Percentiles rank a stretch among this genome's conserved stretches.
Evolutionary conservation across 2,797 vertebrate species (phyloP).

Genomic region (Mareca strepera): DNA sequence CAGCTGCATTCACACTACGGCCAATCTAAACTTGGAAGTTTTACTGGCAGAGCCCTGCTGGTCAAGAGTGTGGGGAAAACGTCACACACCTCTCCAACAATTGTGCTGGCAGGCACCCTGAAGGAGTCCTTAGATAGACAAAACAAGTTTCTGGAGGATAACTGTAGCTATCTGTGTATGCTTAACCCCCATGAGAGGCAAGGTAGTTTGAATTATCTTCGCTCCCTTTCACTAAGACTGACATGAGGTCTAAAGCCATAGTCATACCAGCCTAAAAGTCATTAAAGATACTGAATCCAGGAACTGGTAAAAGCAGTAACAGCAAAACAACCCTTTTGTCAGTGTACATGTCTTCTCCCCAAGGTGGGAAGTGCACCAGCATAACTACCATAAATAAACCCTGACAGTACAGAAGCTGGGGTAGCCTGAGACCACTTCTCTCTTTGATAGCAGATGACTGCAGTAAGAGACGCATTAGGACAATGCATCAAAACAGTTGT

Average conservation of each 20-base stretch:
- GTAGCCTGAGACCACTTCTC: neutral
- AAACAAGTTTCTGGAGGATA: constrained; percentile 25
- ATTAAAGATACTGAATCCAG: neutral
- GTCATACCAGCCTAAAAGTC: neutral
- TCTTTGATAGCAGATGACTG: neutral
- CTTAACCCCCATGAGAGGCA: neutral
- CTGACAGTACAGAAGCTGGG: neutral
- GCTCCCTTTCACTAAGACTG: neutral
- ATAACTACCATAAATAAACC: neutral
- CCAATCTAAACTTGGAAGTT: constrained; percentile 42
- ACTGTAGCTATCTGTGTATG: neutral
- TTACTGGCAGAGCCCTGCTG: constrained; percentile 10
- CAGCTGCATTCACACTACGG: neutral
- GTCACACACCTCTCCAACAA: neutral
- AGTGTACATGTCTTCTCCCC: neutral
- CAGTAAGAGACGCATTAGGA: neutral
- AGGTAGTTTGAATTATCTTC: neutral
- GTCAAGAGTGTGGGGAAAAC: neutral
- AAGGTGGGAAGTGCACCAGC: neutral
- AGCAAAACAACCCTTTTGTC: neutral
- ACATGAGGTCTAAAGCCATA: neutral
- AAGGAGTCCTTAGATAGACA: constrained; percentile 12
- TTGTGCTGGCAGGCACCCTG: neutral
- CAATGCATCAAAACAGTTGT: accelerated
- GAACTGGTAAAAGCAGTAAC: neutral